These are phyloP conservation scores for Drosophila watanabei DNA, from an alignment of 1,140 invertebrate species.

Conservation along the genomic window DNA sequence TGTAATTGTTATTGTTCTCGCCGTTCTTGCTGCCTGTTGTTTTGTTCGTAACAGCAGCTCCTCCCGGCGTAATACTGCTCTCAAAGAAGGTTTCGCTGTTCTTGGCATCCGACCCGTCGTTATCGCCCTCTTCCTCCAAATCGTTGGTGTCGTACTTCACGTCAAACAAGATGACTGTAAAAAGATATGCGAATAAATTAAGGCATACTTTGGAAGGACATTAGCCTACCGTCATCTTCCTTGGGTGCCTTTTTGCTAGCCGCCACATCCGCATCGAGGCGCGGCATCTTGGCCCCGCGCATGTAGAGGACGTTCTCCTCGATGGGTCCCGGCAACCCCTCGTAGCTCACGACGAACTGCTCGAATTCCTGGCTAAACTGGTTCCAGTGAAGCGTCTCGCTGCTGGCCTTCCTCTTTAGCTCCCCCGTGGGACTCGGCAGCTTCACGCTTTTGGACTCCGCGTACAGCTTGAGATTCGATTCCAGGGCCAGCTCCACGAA, in stretches of 20 bases:
- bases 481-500: constrained; percentile 71
- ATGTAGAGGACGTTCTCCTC: constrained; percentile 76
- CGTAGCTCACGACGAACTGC: constrained; percentile 72
- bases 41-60: constrained; percentile 7
- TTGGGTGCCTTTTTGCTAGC: constrained; percentile 48
- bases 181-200: neutral
- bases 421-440: constrained; percentile 48
- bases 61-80: constrained; percentile 65
- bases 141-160: constrained; percentile 75
- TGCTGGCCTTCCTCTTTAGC: constrained; percentile 69
- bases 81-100: constrained; percentile 78
- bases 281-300: constrained; percentile 67
- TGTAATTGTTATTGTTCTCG: constrained; percentile 75
- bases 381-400: constrained; percentile 66
- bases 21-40: constrained; percentile 11
- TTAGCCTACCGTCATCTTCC: constrained; percentile 58
- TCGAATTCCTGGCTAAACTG: constrained; percentile 75
- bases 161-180: constrained; percentile 69
- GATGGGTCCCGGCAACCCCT: constrained; percentile 58
- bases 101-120: constrained; percentile 75
- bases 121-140: constrained; percentile 71
- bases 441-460: constrained; percentile 56
- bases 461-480: constrained; percentile 62
- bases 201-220: rapidly evolving
- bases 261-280: constrained; percentile 50